Percentiles rank a stretch among this genome's conserved stretches.
Conservation (phyloP, 2,797 vertebrate species). For the Fratercula arctica region DNA sequence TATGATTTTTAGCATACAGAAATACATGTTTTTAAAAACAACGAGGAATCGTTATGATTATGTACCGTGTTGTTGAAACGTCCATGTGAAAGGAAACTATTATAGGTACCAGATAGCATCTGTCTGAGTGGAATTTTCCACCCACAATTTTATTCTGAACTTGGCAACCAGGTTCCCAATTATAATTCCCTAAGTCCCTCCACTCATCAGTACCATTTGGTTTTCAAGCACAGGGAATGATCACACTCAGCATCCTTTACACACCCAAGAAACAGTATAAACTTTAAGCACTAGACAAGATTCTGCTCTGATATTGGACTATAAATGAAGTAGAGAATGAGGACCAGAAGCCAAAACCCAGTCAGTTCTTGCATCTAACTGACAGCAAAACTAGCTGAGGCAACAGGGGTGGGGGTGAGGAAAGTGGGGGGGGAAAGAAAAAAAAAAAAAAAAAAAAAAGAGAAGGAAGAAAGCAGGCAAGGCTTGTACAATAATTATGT, state of each 20-base stretch:
- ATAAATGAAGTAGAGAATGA: neutral
- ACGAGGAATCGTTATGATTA: neutral
- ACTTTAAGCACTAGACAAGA: neutral
- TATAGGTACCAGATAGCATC: neutral
- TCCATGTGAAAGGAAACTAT: neutral
- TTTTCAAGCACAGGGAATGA: neutral
- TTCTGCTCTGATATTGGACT: neutral
- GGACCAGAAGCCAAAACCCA: neutral
- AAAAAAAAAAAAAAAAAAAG: neutral
- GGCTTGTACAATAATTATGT: neutral
- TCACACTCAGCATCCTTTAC: neutral
- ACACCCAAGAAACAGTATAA: neutral
- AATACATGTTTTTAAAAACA: neutral
- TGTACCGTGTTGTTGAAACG: neutral
- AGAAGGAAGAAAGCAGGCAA: neutral
- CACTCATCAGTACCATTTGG: neutral
- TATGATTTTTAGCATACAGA: neutral
- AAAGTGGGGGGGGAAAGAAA: neutral
- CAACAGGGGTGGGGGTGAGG: neutral
- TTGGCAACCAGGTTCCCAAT: neutral
- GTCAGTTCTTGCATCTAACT: neutral
- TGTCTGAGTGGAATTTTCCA: neutral
- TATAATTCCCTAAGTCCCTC: neutral
- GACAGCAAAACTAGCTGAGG: neutral
- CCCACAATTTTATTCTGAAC: neutral